Percentiles rank a stretch among this genome's conserved stretches.
Evolutionary conservation across 2,888 invertebrate species (phyloP).

Genomic region (Phortica okadai): DNA sequence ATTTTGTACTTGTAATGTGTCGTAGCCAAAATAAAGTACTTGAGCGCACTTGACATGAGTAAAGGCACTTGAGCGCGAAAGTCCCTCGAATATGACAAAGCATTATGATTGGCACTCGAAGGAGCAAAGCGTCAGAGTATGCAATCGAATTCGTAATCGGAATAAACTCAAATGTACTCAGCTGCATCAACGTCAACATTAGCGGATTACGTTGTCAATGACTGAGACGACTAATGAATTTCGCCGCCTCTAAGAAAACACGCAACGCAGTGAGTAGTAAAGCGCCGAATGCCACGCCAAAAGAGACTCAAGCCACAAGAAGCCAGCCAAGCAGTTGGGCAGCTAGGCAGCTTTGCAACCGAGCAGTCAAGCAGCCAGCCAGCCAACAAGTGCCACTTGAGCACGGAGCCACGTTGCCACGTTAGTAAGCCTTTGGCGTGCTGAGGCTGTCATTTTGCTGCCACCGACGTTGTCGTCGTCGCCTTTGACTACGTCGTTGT

Average conservation of each 20-base stretch:
- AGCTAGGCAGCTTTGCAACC: background rate
- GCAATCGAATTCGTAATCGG: background rate
- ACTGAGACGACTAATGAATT: conserved; percentile 12
- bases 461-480: background rate
- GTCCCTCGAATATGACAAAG: background rate
- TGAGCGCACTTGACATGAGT: background rate
- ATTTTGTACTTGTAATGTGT: background rate
- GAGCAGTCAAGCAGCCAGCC: background rate
- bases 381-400: conserved; percentile 28
- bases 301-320: background rate
- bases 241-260: conserved; percentile 2
- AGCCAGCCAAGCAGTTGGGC: background rate
- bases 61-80: background rate
- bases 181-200: background rate
- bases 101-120: conserved; percentile 1
- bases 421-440: background rate
- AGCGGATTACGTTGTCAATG: conserved; percentile 1
- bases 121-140: background rate
- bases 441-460: background rate
- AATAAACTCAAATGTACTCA: background rate
- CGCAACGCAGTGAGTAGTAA: background rate
- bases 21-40: background rate
- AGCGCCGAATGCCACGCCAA: background rate
- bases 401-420: background rate
- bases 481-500: background rate